phyloP scores from a whole-genome alignment of 2,888 invertebrate genomes.

The Gibbula magus region DNA sequence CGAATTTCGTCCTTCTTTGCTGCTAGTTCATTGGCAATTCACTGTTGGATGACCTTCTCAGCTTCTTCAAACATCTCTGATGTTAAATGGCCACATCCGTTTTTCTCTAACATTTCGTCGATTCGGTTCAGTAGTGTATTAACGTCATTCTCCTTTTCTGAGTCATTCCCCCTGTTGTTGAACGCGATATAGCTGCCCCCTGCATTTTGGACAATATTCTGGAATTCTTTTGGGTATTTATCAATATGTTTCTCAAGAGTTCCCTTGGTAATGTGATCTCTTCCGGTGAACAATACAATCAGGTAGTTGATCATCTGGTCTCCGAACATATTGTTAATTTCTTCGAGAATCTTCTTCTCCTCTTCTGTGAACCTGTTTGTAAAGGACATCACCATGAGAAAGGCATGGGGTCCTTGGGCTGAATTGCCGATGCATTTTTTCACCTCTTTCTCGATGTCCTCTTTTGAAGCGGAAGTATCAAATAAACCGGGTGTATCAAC shows the following conservation, averaged over 20 bases:
- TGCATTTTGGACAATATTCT: conserved; percentile 10
- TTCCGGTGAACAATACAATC: conserved; percentile 36
- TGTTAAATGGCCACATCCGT: conserved; percentile 22
- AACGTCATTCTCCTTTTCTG: conserved; percentile 26
- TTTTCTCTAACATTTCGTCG: conserved; percentile 21
- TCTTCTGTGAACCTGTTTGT: conserved; percentile 37
- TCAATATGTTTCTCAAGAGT: conserved; percentile 22
- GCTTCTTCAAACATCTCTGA: conserved; percentile 32
- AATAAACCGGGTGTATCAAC: conserved; percentile 41
- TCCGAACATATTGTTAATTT: conserved; percentile 30
- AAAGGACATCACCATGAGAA: background rate
- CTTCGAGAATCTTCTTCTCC: conserved; percentile 34
- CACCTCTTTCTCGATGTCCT: conserved; percentile 28
- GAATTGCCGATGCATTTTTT: background rate
- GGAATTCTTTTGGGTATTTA: conserved; percentile 21
- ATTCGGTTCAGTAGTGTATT: conserved; percentile 26
- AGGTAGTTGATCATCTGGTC: conserved; percentile 23
- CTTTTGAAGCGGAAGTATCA: conserved; percentile 34
- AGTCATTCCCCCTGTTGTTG: conserved; percentile 27
- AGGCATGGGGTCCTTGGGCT: conserved; percentile 6
- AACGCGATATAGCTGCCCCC: conserved; percentile 28
- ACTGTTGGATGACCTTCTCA: conserved; percentile 14
- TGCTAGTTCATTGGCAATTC: background rate
- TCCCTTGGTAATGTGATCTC: conserved; percentile 33
- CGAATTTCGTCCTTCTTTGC: background rate